Percentiles rank a stretch among this genome's conserved stretches.
Evolutionary conservation across 2,888 invertebrate genomes (phyloP).

Genomic region (Hypsopygia costalis): DNA sequence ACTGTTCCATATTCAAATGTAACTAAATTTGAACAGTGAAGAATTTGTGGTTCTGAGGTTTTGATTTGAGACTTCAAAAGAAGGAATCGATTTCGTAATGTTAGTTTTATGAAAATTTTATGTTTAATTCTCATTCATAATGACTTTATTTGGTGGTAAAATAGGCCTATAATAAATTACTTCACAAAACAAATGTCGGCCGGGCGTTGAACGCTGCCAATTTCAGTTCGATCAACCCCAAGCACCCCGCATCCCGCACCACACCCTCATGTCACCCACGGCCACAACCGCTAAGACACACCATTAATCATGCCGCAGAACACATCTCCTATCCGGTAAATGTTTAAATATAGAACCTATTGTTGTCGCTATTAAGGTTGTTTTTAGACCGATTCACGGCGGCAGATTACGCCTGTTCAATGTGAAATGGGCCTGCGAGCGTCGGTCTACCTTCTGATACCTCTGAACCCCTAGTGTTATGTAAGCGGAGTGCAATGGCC

Average conservation of each 20-base stretch:
- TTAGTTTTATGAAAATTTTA: too few relatives aligned
- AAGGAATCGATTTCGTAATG: not conserved
- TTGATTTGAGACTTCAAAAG: too few relatives aligned
- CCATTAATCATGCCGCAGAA: constrained; percentile 64
- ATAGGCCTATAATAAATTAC: constrained; percentile 39
- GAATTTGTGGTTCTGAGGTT: constrained; percentile 1
- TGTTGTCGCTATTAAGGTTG: constrained; percentile 37
- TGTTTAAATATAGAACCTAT: constrained; percentile 47
- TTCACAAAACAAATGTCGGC: constrained; percentile 51
- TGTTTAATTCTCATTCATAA: too few relatives aligned
- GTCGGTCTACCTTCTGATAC: constrained; percentile 60
- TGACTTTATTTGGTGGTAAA: too few relatives aligned
- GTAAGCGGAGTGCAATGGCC: constrained; percentile 77
- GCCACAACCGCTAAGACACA: constrained; percentile 53
- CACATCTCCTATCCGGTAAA: constrained; percentile 37
- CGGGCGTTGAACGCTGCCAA: constrained; percentile 64
- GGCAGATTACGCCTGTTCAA: constrained; percentile 36
- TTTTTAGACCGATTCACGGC: constrained; percentile 32
- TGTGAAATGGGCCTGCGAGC: constrained; percentile 22
- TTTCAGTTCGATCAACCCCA: constrained; percentile 72
- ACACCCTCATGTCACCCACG: constrained; percentile 36
- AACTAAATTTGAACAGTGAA: constrained; percentile 28
- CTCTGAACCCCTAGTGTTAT: constrained; percentile 73
- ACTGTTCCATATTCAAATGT: constrained; percentile 46
- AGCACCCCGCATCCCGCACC: constrained; percentile 31